Percentiles rank a stretch among this genome's conserved stretches.
phyloP scores from a whole-genome alignment of 1,140 invertebrate species.

The Trichoplusia ni region DNA sequence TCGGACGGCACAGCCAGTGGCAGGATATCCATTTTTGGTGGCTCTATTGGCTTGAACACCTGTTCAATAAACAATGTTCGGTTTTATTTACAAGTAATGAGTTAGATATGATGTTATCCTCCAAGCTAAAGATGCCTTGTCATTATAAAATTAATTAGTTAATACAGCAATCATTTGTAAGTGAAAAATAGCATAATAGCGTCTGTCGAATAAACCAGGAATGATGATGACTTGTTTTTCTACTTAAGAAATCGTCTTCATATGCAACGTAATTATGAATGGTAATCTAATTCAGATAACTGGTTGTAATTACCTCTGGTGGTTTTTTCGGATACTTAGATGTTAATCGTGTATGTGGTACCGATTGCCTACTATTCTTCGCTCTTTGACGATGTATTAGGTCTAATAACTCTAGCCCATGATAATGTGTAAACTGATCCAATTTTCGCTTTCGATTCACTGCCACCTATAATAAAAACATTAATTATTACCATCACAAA shows the following conservation, averaged over 20 bases:
- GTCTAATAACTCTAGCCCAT: slow-evolving; percentile 86
- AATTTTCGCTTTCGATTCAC: slow-evolving; percentile 94
- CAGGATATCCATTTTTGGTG: slow-evolving; percentile 74
- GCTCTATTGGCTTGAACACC: slow-evolving; percentile 77
- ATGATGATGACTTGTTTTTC: no score
- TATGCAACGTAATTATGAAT: neutral
- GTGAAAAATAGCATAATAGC: no score
- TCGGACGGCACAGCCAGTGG: slow-evolving; percentile 65
- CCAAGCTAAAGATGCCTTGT: no score
- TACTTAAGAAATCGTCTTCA: no score
- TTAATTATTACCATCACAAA: neutral
- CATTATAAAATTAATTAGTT: no score
- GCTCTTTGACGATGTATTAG: slow-evolving; percentile 76
- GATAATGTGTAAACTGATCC: slow-evolving; percentile 90
- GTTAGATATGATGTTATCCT: no score
- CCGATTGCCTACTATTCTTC: slow-evolving; percentile 72
- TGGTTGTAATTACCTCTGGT: slow-evolving; percentile 64
- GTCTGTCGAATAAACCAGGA: no score
- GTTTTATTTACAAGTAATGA: no score
- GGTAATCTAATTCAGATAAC: neutral
- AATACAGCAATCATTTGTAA: no score
- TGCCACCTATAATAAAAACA: slow-evolving; percentile 81
- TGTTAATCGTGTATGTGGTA: slow-evolving; percentile 69
- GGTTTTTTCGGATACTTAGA: slow-evolving; percentile 81
- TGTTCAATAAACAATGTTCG: slow-evolving; percentile 35